phyloP scores from a whole-genome alignment of 2,113 vertebrate species.

The Symphodus melops region DNA sequence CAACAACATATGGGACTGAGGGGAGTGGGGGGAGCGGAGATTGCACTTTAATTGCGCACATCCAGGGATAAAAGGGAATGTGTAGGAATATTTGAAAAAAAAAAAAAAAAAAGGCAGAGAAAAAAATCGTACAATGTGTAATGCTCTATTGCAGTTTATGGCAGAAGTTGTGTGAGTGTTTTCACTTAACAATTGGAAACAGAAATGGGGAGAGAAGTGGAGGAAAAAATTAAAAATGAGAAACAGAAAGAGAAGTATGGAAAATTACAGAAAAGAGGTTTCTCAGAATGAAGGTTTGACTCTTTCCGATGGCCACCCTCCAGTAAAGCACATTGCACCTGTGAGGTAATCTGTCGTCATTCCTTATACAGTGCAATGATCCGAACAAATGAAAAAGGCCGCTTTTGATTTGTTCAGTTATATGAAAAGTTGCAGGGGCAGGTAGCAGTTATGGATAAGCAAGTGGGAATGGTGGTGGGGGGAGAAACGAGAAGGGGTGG shows the following conservation, averaged over 20 bases:
- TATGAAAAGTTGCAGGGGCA: constrained; percentile 45
- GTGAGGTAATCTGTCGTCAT: constrained; percentile 43
- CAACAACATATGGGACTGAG: constrained; percentile 72
- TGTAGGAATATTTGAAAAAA: constrained; percentile 55
- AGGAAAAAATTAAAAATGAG: constrained; percentile 18
- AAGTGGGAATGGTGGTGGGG: constrained; percentile 36
- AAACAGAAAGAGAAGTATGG: constrained; percentile 32
- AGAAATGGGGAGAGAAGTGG: background rate
- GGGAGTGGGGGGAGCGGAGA: constrained; percentile 54
- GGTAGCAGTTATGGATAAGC: constrained; percentile 44
- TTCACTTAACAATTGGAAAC: constrained; percentile 53
- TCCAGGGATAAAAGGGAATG: constrained; percentile 69
- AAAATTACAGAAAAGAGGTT: constrained; percentile 34
- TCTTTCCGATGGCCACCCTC: constrained; percentile 1
- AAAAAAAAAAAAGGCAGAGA: background rate
- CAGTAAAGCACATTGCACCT: constrained; percentile 19
- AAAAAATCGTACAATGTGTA: constrained; percentile 13
- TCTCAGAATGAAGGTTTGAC: background rate
- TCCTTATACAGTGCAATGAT: constrained; percentile 21
- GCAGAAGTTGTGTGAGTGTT: constrained; percentile 49
- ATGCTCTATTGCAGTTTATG: constrained; percentile 48
- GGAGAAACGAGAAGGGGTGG: constrained; percentile 25
- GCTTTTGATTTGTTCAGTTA: constrained; percentile 26
- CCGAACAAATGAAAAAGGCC: constrained; percentile 14
- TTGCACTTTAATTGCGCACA: constrained; percentile 76